A percentile compares a stretch with the other conserved stretches of the same genome.
Evolutionary conservation across 2,888 invertebrate genomes (phyloP).

Genomic region (Caenorhabditis becei): DNA sequence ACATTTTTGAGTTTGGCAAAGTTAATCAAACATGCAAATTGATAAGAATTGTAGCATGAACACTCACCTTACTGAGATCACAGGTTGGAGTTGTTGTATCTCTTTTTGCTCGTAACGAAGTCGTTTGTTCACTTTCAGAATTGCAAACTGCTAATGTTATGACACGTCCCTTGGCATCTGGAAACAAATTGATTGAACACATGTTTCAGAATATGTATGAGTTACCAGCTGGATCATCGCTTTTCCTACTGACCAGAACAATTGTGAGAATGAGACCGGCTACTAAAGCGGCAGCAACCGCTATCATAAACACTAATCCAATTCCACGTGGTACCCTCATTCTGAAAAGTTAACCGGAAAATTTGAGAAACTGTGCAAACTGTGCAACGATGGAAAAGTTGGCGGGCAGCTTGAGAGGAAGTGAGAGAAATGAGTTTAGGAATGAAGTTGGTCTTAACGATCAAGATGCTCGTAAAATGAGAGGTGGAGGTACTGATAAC

Average conservation of each 20-base stretch:
- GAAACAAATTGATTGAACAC: not conserved
- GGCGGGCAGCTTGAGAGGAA: not conserved
- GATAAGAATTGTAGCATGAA: not conserved
- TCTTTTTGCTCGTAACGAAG: constrained; percentile 29
- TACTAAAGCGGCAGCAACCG: constrained; percentile 42
- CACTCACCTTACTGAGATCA: constrained; percentile 17
- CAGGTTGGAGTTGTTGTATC: constrained; percentile 9
- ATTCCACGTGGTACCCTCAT: constrained; percentile 60
- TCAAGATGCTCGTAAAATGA: constrained; percentile 36
- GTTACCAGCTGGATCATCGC: not conserved
- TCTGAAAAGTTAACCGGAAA: constrained; percentile 24
- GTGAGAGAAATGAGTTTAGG: constrained; percentile 1
- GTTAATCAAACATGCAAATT: too few relatives aligned
- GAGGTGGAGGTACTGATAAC: constrained; percentile 29
- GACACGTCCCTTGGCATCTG: constrained; percentile 16
- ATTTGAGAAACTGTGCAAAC: not conserved
- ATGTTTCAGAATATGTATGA: constrained; percentile 1
- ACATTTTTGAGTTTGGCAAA: too few relatives aligned
- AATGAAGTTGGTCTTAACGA: constrained; percentile 41
- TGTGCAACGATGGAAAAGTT: not conserved
- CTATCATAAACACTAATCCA: constrained; percentile 53
- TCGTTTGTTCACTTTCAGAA: not conserved
- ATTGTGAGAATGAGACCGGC: constrained; percentile 52
- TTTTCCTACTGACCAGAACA: constrained; percentile 47
- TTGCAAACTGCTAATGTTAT: constrained; percentile 53